Evolutionary conservation across 2,888 invertebrate genomes (phyloP).

Genomic region (Drosophila recens): DNA sequence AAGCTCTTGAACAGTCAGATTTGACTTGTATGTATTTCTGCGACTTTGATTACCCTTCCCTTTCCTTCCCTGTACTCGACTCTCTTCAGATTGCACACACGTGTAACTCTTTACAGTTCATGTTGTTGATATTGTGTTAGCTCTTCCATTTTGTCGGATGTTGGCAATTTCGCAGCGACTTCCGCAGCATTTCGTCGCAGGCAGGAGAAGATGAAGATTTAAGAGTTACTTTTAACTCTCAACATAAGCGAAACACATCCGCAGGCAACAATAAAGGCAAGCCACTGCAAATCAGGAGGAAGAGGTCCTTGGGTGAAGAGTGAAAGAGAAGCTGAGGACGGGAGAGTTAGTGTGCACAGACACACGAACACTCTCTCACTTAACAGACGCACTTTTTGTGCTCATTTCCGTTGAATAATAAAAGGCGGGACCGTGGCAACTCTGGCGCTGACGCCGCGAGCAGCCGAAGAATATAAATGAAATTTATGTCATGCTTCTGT

Average conservation of each 20-base stretch:
- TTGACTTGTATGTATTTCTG: not conserved
- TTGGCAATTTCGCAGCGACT: constrained; percentile 71
- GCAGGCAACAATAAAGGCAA: constrained; percentile 60
- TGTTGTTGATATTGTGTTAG: constrained; percentile 44
- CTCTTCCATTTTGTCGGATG: constrained; percentile 59
- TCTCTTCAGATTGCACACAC: not conserved
- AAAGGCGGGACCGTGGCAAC: constrained; percentile 44
- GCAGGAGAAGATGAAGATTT: constrained; percentile 49
- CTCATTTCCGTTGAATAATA: constrained; percentile 73
- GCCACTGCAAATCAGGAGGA: constrained; percentile 6
- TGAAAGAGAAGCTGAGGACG: constrained; percentile 5
- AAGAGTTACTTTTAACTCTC: constrained; percentile 72
- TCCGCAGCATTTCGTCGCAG: constrained; percentile 46
- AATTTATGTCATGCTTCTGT: constrained; percentile 43
- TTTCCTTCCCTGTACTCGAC: not conserved
- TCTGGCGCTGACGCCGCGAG: constrained; percentile 28
- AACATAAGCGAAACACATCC: constrained; percentile 60
- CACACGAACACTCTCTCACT: constrained; percentile 8
- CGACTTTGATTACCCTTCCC: constrained; percentile 19
- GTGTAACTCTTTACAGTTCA: constrained; percentile 28
- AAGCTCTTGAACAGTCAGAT: constrained; percentile 23
- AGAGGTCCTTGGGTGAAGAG: constrained; percentile 3
- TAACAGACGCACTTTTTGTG: constrained; percentile 32
- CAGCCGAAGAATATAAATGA: constrained; percentile 54
- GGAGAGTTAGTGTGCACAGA: not conserved